Base-by-base conservation (phyloP, 2,797 vertebrate species). In the Tokudaia muenninki region DNA sequence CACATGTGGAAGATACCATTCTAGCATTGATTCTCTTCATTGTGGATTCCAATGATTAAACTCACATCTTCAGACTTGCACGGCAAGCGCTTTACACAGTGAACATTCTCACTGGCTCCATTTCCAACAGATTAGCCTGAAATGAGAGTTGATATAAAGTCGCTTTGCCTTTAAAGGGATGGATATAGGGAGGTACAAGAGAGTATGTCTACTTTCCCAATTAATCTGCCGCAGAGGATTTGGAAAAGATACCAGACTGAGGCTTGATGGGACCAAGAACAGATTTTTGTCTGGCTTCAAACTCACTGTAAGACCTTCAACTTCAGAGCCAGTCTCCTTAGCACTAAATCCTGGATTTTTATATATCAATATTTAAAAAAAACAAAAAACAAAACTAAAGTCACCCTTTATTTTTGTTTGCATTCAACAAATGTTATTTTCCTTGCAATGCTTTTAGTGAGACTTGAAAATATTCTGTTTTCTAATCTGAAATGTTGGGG, bases 391-490 rank as follows among this genome's bases (percentile, higher is more conserved):
- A 91, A 22, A 82, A 87, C 63, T 74, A 74, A 88, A 37, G 34
- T 3, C 84, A 75, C 74, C 22, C 72, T 93, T 57, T 93, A 37
- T 86, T 92, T 88, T 93, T 93, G 80, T 95, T 95, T 97, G 88
- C 67, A 91, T 92, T 81, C 84, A 97, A 90, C 93, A 97, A 96
- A 95, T 94, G 87, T 96, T 96, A 92, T 87, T 94, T 96, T 97
- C 91, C 94, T 95, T 93, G 86, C 94, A 95, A 96, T 95, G 90
- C 72, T 91, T 97, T 94, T 81, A 92, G 95, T 50, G 1, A 94
- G 87, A 95, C 75, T 96, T 96, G 91, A 96, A 96, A 96, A 96
- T 94, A 95, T 61, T 94, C 95, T 95, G 82, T 97, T 97, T 98
- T 96, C 94, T 95, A 96, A 91, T 96, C 94, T 97, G 93, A 74